Evolutionary conservation across 2,797 vertebrate genomes (phyloP).

Genomic region (Poeciliopsis presidionis): DNA sequence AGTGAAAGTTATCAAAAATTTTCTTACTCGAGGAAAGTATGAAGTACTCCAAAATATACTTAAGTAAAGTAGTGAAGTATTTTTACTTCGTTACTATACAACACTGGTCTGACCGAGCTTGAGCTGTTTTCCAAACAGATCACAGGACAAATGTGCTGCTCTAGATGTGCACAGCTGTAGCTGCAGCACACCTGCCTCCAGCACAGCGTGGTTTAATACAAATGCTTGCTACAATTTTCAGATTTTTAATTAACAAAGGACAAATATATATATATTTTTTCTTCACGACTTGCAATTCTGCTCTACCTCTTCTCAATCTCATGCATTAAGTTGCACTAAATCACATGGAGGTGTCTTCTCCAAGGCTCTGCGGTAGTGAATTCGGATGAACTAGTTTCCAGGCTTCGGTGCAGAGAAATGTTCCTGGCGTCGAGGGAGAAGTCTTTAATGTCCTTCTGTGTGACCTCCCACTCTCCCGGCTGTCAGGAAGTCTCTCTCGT

Average conservation of each 20-base stretch:
- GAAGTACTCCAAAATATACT: no score
- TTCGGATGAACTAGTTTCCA: background rate
- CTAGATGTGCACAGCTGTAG: background rate
- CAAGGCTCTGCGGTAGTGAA: background rate
- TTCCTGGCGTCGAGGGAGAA: background rate
- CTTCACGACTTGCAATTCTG: background rate
- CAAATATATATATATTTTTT: background rate
- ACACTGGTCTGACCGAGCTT: no score
- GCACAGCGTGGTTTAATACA: background rate
- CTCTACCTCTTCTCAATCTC: background rate
- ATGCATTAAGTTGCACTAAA: background rate
- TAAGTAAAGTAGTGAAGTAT: no score
- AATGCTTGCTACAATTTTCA: background rate
- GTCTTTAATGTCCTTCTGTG: background rate
- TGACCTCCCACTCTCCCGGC: background rate
- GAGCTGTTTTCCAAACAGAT: background rate
- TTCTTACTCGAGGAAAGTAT: no score
- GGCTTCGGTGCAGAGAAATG: background rate
- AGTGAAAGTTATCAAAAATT: no score
- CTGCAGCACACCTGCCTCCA: background rate
- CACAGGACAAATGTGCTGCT: background rate
- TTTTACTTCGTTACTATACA: no score
- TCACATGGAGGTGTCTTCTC: background rate
- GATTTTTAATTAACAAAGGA: background rate
- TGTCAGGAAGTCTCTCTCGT: background rate